phyloP scores from a whole-genome alignment of 2,888 invertebrate genomes.

The Andricus quercusramuli region DNA sequence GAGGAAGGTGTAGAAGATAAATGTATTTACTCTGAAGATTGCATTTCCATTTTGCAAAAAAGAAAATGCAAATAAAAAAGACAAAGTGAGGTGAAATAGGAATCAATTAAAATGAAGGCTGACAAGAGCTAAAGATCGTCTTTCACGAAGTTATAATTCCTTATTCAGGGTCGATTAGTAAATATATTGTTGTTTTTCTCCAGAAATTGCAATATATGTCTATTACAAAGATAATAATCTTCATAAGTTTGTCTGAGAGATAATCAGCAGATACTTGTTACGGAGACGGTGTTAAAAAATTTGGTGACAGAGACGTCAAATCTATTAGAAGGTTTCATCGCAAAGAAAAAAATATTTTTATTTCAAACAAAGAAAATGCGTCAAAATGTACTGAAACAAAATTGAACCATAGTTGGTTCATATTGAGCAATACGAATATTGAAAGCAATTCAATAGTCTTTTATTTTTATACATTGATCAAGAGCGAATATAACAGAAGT shows the following conservation, averaged over 20 bases:
- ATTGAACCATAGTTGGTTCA: no score
- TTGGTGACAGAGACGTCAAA: no score
- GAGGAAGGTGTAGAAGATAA: not conserved
- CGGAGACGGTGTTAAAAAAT: no score
- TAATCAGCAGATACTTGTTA: not conserved
- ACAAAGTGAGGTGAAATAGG: not conserved
- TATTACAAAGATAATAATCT: not conserved
- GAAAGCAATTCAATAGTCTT: no score
- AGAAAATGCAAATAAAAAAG: not conserved
- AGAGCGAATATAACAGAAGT: no score
- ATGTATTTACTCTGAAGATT: not conserved
- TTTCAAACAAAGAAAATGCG: no score
- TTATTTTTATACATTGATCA: no score
- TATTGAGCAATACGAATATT: no score
- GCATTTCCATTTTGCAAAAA: not conserved
- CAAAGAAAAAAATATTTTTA: no score
- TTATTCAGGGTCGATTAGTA: conserved; percentile 1
- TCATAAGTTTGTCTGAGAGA: not conserved
- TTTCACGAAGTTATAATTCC: not conserved
- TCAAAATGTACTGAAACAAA: no score
- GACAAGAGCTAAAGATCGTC: not conserved
- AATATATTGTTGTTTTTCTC: not conserved
- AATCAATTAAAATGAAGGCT: conserved; percentile 14
- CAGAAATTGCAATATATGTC: not conserved
- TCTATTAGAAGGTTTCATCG: no score